These are phyloP conservation scores for Fistularia commersonii DNA, from an alignment of 2,797 vertebrate genomes.

Conservation along the genomic window DNA sequence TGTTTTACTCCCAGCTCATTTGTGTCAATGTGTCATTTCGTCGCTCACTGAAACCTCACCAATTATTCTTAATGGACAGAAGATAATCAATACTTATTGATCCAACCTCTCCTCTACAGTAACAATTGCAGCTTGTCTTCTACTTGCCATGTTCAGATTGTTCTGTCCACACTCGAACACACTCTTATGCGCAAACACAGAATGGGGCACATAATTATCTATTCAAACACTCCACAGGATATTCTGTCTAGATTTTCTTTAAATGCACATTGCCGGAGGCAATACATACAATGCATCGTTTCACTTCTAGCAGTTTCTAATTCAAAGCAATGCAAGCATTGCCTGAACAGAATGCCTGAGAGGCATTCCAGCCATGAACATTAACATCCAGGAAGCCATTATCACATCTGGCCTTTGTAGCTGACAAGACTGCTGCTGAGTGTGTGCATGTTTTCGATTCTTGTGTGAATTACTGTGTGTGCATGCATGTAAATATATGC, in stretches of 20 bases:
- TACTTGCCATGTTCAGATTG: slow-evolving; percentile 27
- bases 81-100: slow-evolving; percentile 54
- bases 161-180: slow-evolving; percentile 27
- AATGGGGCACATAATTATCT: slow-evolving; percentile 38
- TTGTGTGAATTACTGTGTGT: slow-evolving; percentile 6
- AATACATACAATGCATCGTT: slow-evolving; percentile 52
- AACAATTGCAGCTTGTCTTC: slow-evolving; percentile 36
- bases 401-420: slow-evolving; percentile 58
- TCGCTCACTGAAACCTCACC: slow-evolving; percentile 39
- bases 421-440: slow-evolving; percentile 30
- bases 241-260: slow-evolving; percentile 40
- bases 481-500: slow-evolving; percentile 2
- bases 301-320: slow-evolving; percentile 57
- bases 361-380: slow-evolving; percentile 33
- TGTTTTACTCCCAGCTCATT: slow-evolving; percentile 23
- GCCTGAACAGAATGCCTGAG: slow-evolving; percentile 48
- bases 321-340: slow-evolving; percentile 40
- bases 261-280: slow-evolving; percentile 43
- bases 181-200: slow-evolving; percentile 13
- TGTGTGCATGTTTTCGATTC: slow-evolving; percentile 1
- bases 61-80: slow-evolving; percentile 53
- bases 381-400: slow-evolving; percentile 57
- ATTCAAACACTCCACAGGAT: slow-evolving; percentile 48
- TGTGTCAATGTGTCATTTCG: slow-evolving; percentile 34
- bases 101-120: slow-evolving; percentile 28